Percentiles rank a stretch among this genome's conserved stretches.
Evolutionary conservation across 2,888 invertebrate species (phyloP).

Genomic region (Brachypterus glaber): DNA sequence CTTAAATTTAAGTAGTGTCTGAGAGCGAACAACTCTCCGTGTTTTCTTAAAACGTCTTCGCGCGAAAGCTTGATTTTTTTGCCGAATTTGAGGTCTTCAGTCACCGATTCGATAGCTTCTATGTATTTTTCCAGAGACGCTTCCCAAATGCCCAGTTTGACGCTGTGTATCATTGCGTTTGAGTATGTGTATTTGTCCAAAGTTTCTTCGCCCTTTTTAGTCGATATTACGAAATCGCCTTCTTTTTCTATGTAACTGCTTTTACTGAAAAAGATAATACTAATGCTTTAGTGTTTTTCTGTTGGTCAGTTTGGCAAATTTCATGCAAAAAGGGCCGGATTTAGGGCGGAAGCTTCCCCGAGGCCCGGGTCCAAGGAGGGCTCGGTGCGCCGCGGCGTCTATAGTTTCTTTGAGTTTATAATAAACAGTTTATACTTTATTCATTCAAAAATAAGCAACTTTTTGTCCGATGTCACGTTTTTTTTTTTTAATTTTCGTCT

Average conservation of each 20-base stretch:
- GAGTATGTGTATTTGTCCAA: conserved; percentile 91
- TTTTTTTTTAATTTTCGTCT: no score
- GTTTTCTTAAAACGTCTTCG: conserved; percentile 63
- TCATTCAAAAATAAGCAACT: no score
- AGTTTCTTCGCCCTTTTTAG: conserved; percentile 43
- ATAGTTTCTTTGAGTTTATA: no score
- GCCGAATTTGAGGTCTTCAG: conserved; percentile 68
- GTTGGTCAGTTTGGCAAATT: no score
- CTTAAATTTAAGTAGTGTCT: conserved; percentile 86
- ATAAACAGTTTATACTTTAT: no score
- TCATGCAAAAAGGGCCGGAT: no score
- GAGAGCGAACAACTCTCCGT: conserved; percentile 81
- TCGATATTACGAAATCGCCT: conserved; percentile 34
- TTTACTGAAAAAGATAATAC: no score
- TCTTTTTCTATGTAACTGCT: conserved; percentile 28
- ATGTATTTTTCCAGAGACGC: conserved; percentile 73
- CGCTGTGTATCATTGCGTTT: conserved; percentile 86
- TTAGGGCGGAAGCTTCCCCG: no score
- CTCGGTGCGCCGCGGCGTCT: no score
- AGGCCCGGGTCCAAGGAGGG: no score
- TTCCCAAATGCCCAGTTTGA: conserved; percentile 93
- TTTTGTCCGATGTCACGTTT: no score
- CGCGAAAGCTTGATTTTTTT: conserved; percentile 59
- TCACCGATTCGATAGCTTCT: conserved; percentile 71
- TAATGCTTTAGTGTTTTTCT: no score